Evolutionary conservation across 2,888 invertebrate genomes (phyloP).

Genomic region (Chymomyza procnemis): DNA sequence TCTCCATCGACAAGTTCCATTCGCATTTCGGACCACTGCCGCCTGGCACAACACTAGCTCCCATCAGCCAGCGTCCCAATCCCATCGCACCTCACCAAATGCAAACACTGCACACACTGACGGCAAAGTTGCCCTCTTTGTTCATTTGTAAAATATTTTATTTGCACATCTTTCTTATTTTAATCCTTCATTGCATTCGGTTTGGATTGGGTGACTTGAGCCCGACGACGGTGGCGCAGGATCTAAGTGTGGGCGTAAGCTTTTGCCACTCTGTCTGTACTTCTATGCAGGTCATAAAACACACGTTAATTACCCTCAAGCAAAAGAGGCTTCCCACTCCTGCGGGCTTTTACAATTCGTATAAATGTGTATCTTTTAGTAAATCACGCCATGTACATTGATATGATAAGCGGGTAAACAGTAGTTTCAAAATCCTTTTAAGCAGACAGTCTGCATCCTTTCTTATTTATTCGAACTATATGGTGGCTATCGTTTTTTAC

Average conservation of each 20-base stretch:
- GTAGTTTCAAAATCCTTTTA: background rate
- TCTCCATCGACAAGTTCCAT: slow-evolving; percentile 57
- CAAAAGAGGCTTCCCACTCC: slow-evolving; percentile 1
- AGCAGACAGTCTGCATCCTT: background rate
- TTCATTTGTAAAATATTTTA: slow-evolving; percentile 73
- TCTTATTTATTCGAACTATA: too few species aligned
- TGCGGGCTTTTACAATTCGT: background rate
- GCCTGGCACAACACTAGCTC: slow-evolving; percentile 28
- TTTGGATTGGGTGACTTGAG: slow-evolving; percentile 35
- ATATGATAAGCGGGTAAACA: background rate
- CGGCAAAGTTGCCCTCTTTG: slow-evolving; percentile 58
- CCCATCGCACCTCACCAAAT: background rate
- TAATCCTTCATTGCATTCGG: slow-evolving; percentile 71
- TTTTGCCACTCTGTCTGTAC: slow-evolving; percentile 25
- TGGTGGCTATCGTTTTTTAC: too few species aligned
- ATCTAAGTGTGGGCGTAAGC: slow-evolving; percentile 1
- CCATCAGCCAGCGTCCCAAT: slow-evolving; percentile 1
- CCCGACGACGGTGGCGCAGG: background rate
- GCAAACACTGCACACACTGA: slow-evolving; percentile 8
- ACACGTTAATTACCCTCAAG: slow-evolving; percentile 72
- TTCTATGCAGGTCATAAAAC: slow-evolving; percentile 61
- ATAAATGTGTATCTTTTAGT: background rate
- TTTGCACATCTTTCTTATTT: slow-evolving; percentile 77
- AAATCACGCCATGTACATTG: background rate
- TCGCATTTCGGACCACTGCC: slow-evolving; percentile 64